These are phyloP conservation scores for Papilio helenus DNA, from an alignment of 1,140 invertebrate genomes.

Conservation along the genomic window DNA sequence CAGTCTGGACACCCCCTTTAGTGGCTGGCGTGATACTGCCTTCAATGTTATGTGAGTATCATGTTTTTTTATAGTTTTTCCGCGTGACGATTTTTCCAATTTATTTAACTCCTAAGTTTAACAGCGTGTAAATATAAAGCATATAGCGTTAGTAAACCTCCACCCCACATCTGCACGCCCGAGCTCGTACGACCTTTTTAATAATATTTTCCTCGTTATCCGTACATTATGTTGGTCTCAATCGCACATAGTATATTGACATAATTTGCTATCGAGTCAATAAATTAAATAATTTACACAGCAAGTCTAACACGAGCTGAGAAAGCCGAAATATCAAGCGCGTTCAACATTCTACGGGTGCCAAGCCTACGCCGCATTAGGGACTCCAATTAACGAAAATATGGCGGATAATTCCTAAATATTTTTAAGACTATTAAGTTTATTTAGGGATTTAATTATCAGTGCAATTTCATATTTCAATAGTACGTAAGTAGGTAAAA, in stretches of 20 bases:
- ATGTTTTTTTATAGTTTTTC: too few relatives aligned
- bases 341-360: constrained; percentile 51
- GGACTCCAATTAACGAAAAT: neutral
- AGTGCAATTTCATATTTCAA: neutral
- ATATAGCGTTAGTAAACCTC: neutral
- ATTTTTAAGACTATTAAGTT: neutral
- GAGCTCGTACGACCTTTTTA: neutral
- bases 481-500: too few relatives aligned
- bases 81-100: too few relatives aligned
- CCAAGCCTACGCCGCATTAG: constrained; percentile 50
- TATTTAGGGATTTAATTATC: neutral
- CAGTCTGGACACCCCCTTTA: constrained; percentile 87
- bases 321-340: constrained; percentile 54
- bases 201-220: constrained; percentile 27
- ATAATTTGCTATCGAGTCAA: constrained; percentile 37
- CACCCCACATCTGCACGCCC: neutral
- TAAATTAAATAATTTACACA: constrained; percentile 40
- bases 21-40: constrained; percentile 88
- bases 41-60: constrained; percentile 84
- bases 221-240: constrained; percentile 14
- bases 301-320: constrained; percentile 42
- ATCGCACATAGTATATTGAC: constrained; percentile 31
- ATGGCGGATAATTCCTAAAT: neutral
- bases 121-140: too few relatives aligned
- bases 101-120: too few relatives aligned